Conservation (phyloP, 37 sponge, comb jelly and placozoan species). For the Cladorhizidae sp. region DNA sequence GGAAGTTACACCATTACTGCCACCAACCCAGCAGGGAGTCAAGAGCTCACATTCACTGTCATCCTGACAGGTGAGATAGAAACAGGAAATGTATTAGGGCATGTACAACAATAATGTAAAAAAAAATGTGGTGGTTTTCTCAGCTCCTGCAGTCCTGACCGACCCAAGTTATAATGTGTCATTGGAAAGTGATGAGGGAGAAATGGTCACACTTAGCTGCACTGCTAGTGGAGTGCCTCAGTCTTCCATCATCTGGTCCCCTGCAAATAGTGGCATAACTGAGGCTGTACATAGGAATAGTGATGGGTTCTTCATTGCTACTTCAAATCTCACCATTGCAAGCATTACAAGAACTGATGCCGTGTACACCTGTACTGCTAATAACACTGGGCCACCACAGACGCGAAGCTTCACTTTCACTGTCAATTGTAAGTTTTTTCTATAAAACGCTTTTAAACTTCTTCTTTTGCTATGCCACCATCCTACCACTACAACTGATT, state of each 20-base stretch:
- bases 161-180: not conserved
- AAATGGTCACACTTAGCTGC: conserved; percentile 26
- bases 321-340: conserved; percentile 2
- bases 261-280: not conserved
- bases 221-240: conserved; percentile 45
- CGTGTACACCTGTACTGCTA: conserved; percentile 49
- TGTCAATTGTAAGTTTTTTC: conserved; percentile 18
- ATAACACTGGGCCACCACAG: not conserved
- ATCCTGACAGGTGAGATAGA: no score
- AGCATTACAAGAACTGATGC: conserved; percentile 27
- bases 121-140: not conserved
- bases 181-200: conserved; percentile 4
- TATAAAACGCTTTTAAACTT: no score
- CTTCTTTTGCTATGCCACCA: no score
- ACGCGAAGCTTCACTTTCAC: conserved; percentile 6
- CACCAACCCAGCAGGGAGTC: no score
- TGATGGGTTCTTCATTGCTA: not conserved
- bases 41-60: no score
- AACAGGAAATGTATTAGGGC: no score
- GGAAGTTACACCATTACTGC: no score
- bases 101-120: no score
- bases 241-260: conserved; percentile 41
- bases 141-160: conserved; percentile 22
- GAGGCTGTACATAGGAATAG: not conserved
- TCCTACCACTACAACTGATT: no score